Base-by-base conservation (phyloP, 2,797 vertebrate species). In the Centropyge bicolor region DNA sequence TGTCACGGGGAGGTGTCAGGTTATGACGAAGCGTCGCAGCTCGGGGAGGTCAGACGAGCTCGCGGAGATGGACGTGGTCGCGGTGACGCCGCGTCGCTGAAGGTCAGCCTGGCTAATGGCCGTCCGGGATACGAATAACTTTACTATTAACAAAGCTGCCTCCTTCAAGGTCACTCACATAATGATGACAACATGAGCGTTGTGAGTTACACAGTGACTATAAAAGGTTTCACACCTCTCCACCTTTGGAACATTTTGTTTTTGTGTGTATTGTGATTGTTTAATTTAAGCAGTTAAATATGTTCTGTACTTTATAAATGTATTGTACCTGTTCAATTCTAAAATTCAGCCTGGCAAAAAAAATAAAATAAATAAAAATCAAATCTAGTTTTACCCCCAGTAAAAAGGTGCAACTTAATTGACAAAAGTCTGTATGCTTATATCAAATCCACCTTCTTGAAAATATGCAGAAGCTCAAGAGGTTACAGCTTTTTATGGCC, bases 1-100 rank as follows among this genome's bases (percentile, higher is more conserved):
- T 90, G 90, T 87, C 84, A 82, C 81, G 2, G 48, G 73, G 84
- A 91, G 85, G 92, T 88, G 90, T 91, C 88, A 54, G 88, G 72
- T 85, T 86, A 76, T 91, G 92, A 90, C 73, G 59, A 82, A 88
- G 88, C 72, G 31, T 41, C 40, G 35, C 67, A 40, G 72, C 84
- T 82, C 24, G 27, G 48, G 69, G 88, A 81, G 81, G 88, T 90
- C 84, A 76, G 43, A 41, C 17, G 19, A 76, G 81, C 83, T 85
- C n/a, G 1, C 73, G 57, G 80, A 79, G 67, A 81, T 55, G 71
- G 85, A 86, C 68, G 66, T 49, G 70, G 78, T 74, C 17, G n/a
- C 16, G 54, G 77, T 78, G 82, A 82, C 13, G 64, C 27, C 0
- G 36, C 10, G 14, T 80, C 67, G 9, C 80, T 65, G 76, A 89